phyloP scores from a whole-genome alignment of 2,113 vertebrate genomes.

The Melanerpes formicivorus region DNA sequence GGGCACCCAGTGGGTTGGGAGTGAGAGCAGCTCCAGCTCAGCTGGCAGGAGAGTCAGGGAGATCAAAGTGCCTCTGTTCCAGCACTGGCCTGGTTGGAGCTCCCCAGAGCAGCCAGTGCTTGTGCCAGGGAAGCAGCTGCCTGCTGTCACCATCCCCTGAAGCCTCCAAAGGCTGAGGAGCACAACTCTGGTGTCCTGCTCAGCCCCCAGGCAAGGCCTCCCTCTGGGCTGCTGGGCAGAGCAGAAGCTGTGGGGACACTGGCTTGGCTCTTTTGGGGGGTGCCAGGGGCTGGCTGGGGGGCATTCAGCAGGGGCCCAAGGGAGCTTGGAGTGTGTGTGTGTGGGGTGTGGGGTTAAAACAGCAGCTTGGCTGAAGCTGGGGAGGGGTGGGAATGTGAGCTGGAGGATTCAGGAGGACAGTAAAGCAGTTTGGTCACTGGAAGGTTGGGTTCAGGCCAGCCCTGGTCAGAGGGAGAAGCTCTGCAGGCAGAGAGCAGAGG shows the following conservation, averaged over 20 bases:
- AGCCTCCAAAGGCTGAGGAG: not conserved
- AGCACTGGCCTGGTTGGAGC: not conserved
- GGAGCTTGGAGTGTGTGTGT: not conserved
- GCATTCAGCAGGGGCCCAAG: not conserved
- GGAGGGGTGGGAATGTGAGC: not conserved
- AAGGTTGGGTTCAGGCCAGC: not conserved
- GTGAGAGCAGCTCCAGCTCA: not conserved
- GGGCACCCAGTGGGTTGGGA: fast-evolving
- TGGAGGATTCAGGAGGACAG: not conserved
- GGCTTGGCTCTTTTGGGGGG: not conserved
- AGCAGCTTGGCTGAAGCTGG: not conserved
- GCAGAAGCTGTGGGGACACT: not conserved
- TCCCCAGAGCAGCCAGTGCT: not conserved
- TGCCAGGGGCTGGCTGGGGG: not conserved
- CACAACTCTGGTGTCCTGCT: not conserved
- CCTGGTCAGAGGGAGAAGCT: not conserved
- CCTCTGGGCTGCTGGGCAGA: not conserved
- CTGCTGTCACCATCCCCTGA: not conserved
- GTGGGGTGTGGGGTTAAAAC: not conserved
- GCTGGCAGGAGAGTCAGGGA: not conserved
- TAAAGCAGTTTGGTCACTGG: not conserved
- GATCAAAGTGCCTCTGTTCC: not conserved
- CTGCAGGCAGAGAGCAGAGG: not conserved
- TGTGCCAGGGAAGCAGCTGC: not conserved
- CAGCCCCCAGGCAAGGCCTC: not conserved